Evolutionary conservation across 1,140 invertebrate genomes (phyloP).

Genomic region (Bombus breviceps): DNA sequence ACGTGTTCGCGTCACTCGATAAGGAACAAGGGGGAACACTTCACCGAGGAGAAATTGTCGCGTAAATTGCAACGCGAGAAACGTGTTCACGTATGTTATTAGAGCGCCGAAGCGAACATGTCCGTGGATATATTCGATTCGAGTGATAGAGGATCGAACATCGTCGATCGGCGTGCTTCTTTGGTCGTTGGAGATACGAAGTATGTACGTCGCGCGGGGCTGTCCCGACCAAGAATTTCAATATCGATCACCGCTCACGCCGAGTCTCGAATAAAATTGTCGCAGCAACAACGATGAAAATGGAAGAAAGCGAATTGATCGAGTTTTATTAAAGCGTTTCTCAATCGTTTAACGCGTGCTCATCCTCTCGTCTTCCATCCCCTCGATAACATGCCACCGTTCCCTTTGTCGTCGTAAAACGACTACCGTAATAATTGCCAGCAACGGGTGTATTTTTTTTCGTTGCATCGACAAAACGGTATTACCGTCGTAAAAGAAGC

Average conservation of each 20-base stretch:
- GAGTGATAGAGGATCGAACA: background rate
- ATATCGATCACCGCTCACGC: background rate
- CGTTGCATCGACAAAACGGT: constrained; percentile 42
- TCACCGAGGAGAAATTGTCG: background rate
- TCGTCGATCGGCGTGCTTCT: background rate
- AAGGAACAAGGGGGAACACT: background rate
- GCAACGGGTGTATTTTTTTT: constrained; percentile 41
- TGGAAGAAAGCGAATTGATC: background rate
- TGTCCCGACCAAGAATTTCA: background rate
- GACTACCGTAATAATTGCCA: constrained; percentile 50
- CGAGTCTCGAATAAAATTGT: constrained; percentile 29
- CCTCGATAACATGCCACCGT: background rate
- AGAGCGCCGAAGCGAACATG: background rate
- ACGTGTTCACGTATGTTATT: background rate
- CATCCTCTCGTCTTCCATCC: background rate
- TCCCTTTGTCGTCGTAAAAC: constrained; percentile 41
- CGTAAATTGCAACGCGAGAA: background rate
- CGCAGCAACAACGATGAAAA: background rate
- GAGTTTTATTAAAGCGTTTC: constrained; percentile 45
- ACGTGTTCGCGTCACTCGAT: background rate
- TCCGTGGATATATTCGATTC: background rate
- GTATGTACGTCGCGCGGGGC: background rate
- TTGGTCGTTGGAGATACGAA: background rate
- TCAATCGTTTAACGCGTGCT: constrained; percentile 32
- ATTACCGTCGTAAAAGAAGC: constrained; percentile 50